Evolutionary conservation across 2,113 vertebrate genomes (phyloP), one percentile per base, ranked within the genome.

Genomic region (Gymnobelideus leadbeateri): DNA sequence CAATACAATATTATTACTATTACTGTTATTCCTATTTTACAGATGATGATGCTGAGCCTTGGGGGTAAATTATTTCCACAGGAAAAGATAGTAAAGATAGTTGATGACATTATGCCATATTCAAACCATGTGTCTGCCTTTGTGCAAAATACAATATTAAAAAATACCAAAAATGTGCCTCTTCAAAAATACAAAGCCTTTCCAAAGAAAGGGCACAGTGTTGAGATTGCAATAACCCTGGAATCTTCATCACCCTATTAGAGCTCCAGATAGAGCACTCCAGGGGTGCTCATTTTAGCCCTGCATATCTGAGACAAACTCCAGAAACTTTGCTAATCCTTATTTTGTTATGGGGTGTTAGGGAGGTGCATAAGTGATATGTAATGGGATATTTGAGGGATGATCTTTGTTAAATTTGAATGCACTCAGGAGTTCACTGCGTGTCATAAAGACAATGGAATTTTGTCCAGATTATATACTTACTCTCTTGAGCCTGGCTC

Each of bases 151-250:
- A 51, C 24, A n/a, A 77, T 47, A 12, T 31, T 31, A 61, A 3
- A 61, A 61, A 61, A 57, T 28, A 31, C 55, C 11, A 57, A 61
- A 61, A 61, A 61, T 6, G 11, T 61, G 57, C 9, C 12, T 68
- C 68, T 84, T 25, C 16, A 84, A 43, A 43, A 84, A 43, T 94
- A 37, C 14, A 94, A 47, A 50, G n/a, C 90, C 89, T 94, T 96
- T 77, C 61, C 53, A 94, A 92, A 94, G 68, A 51, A 93, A 24
- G 50, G 37, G 89, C n/a, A 43, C 47, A 7, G 31, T 28, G 31
- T 57, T 53, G 91, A 92, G 52, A 50, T 89, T 8, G 54, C 12
- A 37, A 2, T 0, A 11, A 19, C 16, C 92, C 51, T 84, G 94
- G 25, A 51, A 52, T 49, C 51, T 93, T 92, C 89, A 57, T 37